A percentile compares a stretch with the other conserved stretches of the same genome.
phyloP scores from a whole-genome alignment of 2,113 vertebrate species.

The Hemicordylus capensis region DNA sequence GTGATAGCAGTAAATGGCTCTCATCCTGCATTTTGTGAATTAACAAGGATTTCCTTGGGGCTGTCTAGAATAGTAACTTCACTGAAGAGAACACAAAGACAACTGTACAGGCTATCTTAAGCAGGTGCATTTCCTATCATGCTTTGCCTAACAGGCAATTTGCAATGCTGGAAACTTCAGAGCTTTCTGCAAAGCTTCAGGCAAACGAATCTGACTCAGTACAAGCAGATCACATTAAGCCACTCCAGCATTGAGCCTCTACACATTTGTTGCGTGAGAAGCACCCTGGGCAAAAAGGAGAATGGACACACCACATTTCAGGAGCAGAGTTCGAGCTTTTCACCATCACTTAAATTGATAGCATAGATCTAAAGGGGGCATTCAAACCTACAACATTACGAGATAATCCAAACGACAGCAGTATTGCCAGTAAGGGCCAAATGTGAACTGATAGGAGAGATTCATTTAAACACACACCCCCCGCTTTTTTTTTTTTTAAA shows the following conservation, averaged over 20 bases:
- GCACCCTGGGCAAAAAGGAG: not conserved
- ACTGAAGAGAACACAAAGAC: not conserved
- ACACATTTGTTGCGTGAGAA: slow-evolving; percentile 9
- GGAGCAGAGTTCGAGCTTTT: not conserved
- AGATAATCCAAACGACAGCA: no score
- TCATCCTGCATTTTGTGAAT: not conserved
- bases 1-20: not conserved
- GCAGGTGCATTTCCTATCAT: not conserved
- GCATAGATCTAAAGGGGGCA: not conserved
- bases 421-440: no score
- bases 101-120: slow-evolving; percentile 12
- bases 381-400: no score
- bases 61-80: not conserved
- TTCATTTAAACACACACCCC: no score
- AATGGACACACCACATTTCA: not conserved
- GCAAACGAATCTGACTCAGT: slow-evolving; percentile 19
- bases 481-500: no score
- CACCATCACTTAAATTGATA: not conserved
- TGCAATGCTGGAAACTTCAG: slow-evolving; percentile 40
- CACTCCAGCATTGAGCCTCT: not conserved
- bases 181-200: slow-evolving; percentile 27
- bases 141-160: slow-evolving; percentile 18
- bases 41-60: not conserved
- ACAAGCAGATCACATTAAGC: slow-evolving; percentile 11
- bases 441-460: no score